These are phyloP conservation scores for Budorcas taxicolor DNA, from an alignment of 2,113 vertebrate genomes.

Conservation along the genomic window DNA sequence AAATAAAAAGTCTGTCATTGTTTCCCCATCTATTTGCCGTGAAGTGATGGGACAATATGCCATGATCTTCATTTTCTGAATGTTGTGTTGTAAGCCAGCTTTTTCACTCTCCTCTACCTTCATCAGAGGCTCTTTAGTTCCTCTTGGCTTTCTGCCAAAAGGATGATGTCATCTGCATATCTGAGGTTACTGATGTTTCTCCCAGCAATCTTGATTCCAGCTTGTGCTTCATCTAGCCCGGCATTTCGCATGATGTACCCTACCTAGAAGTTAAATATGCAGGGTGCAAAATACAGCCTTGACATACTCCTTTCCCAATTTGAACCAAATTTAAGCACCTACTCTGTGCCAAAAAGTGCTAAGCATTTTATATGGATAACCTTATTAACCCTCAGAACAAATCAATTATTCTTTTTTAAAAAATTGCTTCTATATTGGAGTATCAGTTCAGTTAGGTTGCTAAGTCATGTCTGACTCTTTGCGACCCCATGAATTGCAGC, in stretches of 20 bases:
- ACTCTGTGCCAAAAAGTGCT: background rate
- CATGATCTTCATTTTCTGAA: background rate
- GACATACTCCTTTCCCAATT: background rate
- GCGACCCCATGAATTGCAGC: too few species aligned
- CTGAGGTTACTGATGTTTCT: background rate
- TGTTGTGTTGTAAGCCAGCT: background rate
- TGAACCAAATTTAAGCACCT: background rate
- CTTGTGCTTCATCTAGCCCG: background rate
- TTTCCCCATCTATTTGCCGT: background rate
- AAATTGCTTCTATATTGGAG: too few species aligned
- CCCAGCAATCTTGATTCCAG: background rate
- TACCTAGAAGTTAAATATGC: background rate
- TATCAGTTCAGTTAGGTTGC: too few species aligned
- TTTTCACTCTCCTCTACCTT: background rate
- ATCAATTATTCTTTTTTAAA: background rate
- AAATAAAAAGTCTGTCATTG: background rate
- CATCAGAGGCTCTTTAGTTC: background rate
- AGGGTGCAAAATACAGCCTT: background rate
- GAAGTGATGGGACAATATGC: background rate
- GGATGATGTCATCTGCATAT: background rate
- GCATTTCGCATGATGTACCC: background rate
- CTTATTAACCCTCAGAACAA: background rate
- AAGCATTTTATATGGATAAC: background rate
- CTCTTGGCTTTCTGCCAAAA: background rate
- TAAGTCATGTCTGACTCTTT: too few species aligned